phyloP scores from a whole-genome alignment of 2,888 invertebrate species.

The Cephus sareptanus region DNA sequence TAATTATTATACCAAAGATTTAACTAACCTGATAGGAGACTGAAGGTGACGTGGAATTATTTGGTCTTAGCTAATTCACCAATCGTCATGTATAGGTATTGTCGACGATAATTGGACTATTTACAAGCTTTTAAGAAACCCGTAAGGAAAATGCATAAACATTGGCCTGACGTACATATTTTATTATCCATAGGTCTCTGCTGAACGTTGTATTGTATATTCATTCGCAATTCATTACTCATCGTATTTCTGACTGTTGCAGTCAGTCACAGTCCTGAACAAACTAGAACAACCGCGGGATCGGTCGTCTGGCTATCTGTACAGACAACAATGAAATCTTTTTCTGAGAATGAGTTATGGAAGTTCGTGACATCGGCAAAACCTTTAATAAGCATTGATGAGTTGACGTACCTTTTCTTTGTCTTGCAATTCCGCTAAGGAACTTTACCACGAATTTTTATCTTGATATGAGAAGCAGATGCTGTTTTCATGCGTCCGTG shows the following conservation, averaged over 20 bases:
- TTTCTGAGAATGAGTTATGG: background rate
- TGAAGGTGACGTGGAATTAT: background rate
- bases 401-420: background rate
- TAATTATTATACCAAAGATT: background rate
- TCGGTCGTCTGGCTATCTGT: background rate
- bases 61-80: background rate
- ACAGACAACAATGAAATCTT: background rate
- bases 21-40: background rate
- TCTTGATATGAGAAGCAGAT: conserved; percentile 53
- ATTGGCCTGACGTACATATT: background rate
- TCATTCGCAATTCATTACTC: conserved; percentile 30
- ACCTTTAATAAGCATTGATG: background rate
- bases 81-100: background rate
- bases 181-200: background rate
- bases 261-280: conserved; percentile 24
- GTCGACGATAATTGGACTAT: background rate
- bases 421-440: background rate
- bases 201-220: conserved; percentile 35
- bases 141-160: background rate
- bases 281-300: conserved; percentile 28
- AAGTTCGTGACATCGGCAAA: background rate
- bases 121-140: background rate
- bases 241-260: conserved; percentile 20
- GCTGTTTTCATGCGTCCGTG: conserved; percentile 47
- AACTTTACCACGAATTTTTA: conserved; percentile 23